Percentiles rank a stretch among this genome's conserved stretches.
Conservation (phyloP, 2,888 invertebrate genomes). For the Chesias legatella region DNA sequence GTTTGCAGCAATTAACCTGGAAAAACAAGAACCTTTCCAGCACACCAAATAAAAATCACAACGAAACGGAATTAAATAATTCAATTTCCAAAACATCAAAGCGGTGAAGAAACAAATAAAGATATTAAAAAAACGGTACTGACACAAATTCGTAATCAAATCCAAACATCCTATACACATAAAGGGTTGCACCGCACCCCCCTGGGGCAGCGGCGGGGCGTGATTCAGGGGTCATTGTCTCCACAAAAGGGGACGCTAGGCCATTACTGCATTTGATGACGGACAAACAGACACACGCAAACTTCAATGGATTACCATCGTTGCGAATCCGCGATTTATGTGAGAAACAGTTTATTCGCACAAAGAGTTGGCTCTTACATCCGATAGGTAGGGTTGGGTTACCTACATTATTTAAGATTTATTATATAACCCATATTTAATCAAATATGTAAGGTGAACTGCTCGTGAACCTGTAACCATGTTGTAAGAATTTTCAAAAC, state of each 20-base stretch:
- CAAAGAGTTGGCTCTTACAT: no score
- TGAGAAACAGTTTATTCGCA: constrained; percentile 20
- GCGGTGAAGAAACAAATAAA: constrained; percentile 18
- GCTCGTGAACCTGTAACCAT: no score
- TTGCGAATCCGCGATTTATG: constrained; percentile 25
- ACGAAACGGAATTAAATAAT: not conserved
- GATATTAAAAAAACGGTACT: constrained; percentile 21
- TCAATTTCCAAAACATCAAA: constrained; percentile 12
- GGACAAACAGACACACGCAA: constrained; percentile 26
- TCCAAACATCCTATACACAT: constrained; percentile 31
- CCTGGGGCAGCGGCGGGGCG: no score
- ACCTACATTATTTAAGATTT: no score
- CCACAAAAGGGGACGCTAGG: constrained; percentile 16
- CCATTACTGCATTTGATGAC: constrained; percentile 26
- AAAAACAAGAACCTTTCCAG: not conserved
- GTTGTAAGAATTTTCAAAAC: no score
- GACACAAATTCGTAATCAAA: constrained; percentile 34
- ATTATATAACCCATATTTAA: no score
- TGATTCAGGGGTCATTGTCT: constrained; percentile 38
- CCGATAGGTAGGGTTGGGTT: no score
- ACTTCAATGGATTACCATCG: constrained; percentile 20
- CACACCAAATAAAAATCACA: not conserved
- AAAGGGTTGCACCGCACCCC: constrained; percentile 29
- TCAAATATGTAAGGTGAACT: no score
- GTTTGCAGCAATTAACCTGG: no score